Conservation (phyloP, 2,113 vertebrate species). For the Craseonycteris thonglongyai region DNA sequence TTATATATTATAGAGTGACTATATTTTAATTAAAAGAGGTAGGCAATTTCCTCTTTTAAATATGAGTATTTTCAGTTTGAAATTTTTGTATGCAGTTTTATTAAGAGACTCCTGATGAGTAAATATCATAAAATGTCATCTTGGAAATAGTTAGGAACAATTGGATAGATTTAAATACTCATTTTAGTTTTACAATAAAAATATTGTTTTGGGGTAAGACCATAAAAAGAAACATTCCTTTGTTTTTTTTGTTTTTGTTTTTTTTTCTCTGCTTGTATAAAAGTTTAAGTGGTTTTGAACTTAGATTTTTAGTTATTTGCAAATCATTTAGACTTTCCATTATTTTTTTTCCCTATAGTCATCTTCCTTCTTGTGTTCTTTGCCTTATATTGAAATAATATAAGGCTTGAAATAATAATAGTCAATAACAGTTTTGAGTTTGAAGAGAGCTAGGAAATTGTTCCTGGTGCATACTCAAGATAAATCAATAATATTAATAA, state of each 20-base stretch:
- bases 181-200: conserved; percentile 3
- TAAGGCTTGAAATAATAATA: neutral
- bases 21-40: neutral
- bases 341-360: neutral
- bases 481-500: neutral
- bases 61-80: neutral
- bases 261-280: neutral
- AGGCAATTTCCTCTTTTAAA: neutral
- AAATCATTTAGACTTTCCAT: conserved; percentile 13
- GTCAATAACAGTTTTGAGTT: neutral
- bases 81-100: neutral
- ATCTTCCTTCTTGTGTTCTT: neutral
- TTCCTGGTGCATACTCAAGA: neutral
- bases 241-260: too few relatives aligned
- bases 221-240: neutral
- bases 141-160: neutral
- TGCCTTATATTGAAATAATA: neutral
- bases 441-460: conserved; percentile 8
- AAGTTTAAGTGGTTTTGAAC: neutral
- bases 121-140: neutral
- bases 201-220: conserved; percentile 4
- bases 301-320: conserved; percentile 16
- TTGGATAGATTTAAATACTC: neutral
- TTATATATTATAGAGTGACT: neutral
- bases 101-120: neutral